Conservation (phyloP, 2,888 invertebrate genomes). For the Beris morrisii region DNA sequence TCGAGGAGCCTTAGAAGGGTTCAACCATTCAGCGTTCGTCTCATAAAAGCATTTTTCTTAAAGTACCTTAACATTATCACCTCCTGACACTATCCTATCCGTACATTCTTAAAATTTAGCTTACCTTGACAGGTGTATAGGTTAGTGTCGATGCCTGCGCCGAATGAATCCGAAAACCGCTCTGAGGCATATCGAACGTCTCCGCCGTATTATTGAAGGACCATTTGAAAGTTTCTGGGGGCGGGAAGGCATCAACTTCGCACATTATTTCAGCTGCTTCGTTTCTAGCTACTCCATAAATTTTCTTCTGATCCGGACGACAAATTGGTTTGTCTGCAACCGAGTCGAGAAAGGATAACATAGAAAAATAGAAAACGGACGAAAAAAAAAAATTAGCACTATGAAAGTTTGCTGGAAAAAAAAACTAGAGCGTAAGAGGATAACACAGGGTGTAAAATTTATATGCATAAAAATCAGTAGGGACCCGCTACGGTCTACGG, state of each 20-base stretch:
- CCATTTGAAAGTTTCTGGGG: conserved; percentile 83
- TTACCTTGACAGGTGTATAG: conserved; percentile 69
- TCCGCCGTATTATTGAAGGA: conserved; percentile 87
- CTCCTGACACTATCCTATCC: no score
- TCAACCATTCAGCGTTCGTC: no score
- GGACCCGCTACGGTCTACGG: no score
- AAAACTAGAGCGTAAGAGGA: background rate
- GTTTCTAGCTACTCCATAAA: conserved; percentile 82
- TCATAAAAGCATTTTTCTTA: no score
- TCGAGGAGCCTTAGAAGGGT: no score
- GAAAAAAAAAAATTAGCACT: background rate
- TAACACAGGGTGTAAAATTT: background rate
- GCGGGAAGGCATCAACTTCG: conserved; percentile 83
- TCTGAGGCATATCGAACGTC: conserved; percentile 72
- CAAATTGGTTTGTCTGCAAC: conserved; percentile 81
- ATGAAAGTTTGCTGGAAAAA: background rate
- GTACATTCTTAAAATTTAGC: conserved; percentile 27
- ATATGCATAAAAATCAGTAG: no score
- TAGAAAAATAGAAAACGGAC: background rate
- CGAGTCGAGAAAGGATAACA: background rate
- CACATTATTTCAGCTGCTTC: conserved; percentile 79
- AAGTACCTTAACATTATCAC: no score
- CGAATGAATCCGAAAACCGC: conserved; percentile 64
- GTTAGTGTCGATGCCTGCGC: conserved; percentile 67
- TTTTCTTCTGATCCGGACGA: conserved; percentile 69